A percentile compares a stretch with the other conserved stretches of the same genome.
Evolutionary conservation across 2,888 invertebrate genomes (phyloP).

Genomic region (Morpho helenor): DNA sequence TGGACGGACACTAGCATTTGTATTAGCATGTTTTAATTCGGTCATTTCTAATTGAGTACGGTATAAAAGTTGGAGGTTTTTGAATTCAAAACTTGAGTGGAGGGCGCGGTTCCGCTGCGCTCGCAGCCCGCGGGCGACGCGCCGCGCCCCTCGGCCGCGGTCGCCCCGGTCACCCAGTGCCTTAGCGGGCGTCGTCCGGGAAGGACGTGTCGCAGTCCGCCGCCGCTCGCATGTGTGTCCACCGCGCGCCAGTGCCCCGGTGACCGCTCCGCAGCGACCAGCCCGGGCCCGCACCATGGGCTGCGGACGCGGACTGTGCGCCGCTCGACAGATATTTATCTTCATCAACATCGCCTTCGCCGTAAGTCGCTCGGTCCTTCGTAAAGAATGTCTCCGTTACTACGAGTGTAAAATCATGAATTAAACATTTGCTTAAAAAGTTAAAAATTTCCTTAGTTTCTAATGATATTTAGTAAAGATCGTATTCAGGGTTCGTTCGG

Average conservation of each 20-base stretch:
- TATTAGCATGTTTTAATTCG: too few species aligned
- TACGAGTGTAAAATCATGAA: conserved; percentile 19
- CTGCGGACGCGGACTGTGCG: conserved; percentile 56
- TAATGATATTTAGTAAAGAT: too few species aligned
- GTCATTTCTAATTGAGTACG: too few species aligned
- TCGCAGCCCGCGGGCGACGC: conserved; percentile 17
- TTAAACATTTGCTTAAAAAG: conserved; percentile 12
- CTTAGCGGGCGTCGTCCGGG: conserved; percentile 52
- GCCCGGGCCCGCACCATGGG: conserved; percentile 39
- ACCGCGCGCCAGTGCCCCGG: conserved; percentile 22
- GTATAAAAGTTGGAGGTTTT: too few species aligned
- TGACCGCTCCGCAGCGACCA: conserved; percentile 10
- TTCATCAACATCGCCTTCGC: conserved; percentile 74
- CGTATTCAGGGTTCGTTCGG: too few species aligned
- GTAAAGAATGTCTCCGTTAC: neutral
- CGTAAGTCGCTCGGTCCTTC: conserved; percentile 37
- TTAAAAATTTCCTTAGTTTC: conserved; percentile 1
- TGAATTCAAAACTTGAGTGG: neutral
- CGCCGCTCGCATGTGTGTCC: conserved; percentile 18
- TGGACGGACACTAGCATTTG: too few species aligned
- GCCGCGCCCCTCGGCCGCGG: conserved; percentile 19
- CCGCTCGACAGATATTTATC: conserved; percentile 65
- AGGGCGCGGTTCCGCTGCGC: conserved; percentile 22
- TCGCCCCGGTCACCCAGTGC: conserved; percentile 43
- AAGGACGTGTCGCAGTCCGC: conserved; percentile 27